Percentiles rank a stretch among this genome's conserved stretches.
phyloP scores from a whole-genome alignment of 2,888 invertebrate species.

The Lepidochrysops patricia region DNA sequence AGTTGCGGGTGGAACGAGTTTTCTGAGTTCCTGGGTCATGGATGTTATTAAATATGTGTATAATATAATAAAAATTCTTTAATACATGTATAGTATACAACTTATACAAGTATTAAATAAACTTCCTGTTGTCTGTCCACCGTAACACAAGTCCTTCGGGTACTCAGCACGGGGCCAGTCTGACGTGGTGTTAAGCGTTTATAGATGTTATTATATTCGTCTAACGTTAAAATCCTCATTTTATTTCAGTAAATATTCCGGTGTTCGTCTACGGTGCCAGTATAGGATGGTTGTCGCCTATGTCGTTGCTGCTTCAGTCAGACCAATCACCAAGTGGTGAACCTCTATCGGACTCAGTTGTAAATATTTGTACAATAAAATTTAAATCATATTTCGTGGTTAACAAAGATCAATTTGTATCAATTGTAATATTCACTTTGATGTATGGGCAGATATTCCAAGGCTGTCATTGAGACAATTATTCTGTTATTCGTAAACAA shows the following conservation, averaged over 20 bases:
- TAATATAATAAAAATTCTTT: no score
- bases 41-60: no score
- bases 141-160: no score
- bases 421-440: background rate
- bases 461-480: background rate
- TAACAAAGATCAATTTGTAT: background rate
- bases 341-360: conserved; percentile 51
- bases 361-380: conserved; percentile 19
- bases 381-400: background rate
- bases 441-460: background rate
- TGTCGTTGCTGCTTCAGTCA: conserved; percentile 62
- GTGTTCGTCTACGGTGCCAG: conserved; percentile 62
- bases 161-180: no score
- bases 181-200: no score
- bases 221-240: background rate
- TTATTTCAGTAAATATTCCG: conserved; percentile 57
- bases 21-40: no score
- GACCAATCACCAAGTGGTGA: conserved; percentile 45
- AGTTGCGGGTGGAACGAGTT: no score
- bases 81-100: no score
- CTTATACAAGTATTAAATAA: no score
- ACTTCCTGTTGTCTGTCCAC: no score
- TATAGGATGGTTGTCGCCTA: conserved; percentile 72
- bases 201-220: no score
- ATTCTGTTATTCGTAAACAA: background rate